Evolutionary conservation across 2,113 vertebrate species (phyloP).

Genomic region (Oryzias javanicus): DNA sequence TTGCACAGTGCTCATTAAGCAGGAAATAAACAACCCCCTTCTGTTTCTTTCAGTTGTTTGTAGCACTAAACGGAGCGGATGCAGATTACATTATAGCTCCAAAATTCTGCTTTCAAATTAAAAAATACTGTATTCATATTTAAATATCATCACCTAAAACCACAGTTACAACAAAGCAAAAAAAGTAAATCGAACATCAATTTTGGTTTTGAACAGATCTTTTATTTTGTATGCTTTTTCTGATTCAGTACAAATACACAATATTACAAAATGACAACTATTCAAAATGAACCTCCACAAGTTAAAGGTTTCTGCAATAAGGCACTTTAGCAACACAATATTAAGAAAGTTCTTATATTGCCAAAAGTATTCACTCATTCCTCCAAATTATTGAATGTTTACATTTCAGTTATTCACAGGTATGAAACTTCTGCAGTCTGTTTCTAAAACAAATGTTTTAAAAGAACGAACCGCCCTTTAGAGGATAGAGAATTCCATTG

Average conservation of each 20-base stretch:
- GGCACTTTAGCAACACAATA: constrained; percentile 11
- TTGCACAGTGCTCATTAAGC: constrained; percentile 57
- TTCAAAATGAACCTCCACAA: no score
- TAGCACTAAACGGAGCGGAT: not conserved
- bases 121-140: not conserved
- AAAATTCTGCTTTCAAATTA: constrained; percentile 3
- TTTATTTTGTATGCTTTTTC: constrained; percentile 22
- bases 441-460: no score
- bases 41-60: constrained; percentile 23
- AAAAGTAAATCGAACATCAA: not conserved
- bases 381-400: no score
- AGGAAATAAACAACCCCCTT: constrained; percentile 49
- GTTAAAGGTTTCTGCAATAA: not conserved
- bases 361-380: no score
- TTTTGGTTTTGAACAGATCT: not conserved
- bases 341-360: no score
- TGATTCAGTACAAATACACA: constrained; percentile 36
- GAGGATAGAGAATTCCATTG: no score
- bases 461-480: no score
- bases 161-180: not conserved
- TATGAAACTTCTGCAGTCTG: no score
- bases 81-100: constrained; percentile 1
- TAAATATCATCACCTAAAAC: not conserved
- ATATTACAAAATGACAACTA: constrained; percentile 22
- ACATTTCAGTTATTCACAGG: no score